These are phyloP conservation scores for Gavialis gangeticus DNA, from an alignment of 2,113 vertebrate genomes.

Conservation along the genomic window DNA sequence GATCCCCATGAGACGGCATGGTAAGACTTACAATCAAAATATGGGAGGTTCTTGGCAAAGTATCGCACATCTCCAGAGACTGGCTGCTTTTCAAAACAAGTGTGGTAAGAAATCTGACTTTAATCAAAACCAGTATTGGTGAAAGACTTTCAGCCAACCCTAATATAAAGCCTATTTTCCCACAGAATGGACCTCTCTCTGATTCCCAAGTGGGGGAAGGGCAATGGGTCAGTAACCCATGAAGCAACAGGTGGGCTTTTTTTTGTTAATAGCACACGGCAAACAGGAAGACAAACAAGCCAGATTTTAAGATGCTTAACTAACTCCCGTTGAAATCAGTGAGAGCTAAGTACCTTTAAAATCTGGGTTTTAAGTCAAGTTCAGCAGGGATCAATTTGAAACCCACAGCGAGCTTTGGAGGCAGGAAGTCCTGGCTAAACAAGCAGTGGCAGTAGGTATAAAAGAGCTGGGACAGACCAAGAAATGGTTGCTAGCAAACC, in stretches of 20 bases:
- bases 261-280: background rate
- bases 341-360: constrained; percentile 21
- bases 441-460: background rate
- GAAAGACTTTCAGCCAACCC: background rate
- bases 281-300: background rate
- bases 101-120: background rate
- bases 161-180: background rate
- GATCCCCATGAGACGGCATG: background rate
- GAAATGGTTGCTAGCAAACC: background rate
- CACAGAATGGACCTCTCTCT: rapidly evolving
- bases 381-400: background rate
- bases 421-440: background rate
- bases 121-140: background rate
- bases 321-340: background rate
- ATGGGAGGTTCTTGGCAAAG: background rate
- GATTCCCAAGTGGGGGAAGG: background rate
- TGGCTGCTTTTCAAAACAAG: background rate
- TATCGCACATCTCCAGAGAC: background rate
- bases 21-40: background rate
- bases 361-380: background rate
- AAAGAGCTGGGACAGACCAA: background rate
- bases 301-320: background rate
- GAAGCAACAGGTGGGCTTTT: background rate
- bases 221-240: background rate
- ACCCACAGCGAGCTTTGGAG: background rate